Base-by-base conservation (phyloP, 2,888 invertebrate genomes). In the Polyploca ridens region DNA sequence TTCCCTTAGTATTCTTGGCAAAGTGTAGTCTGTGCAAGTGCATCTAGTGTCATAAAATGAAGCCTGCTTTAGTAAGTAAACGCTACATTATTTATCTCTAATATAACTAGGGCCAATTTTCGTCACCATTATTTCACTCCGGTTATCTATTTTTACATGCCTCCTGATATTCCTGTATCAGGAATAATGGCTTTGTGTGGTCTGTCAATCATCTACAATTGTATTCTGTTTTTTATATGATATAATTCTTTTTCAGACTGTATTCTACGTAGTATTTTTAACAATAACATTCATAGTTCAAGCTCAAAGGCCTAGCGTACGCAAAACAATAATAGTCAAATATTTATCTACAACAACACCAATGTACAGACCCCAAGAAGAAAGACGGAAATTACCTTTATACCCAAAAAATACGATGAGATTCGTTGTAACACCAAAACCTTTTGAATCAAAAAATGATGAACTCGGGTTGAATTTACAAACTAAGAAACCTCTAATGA, bases 321-420 rank as follows among this genome's bases (percentile, higher is more conserved):
- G 4, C 10, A 54, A 19, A 19, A 10, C 54, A 19, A 19, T 19
- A 54, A 54, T 19, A 19, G 19, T 3, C n/a, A 54, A 54, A 19
- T 19, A 54, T 19, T 6, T 54, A 10, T 19, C 16, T 16, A 3
- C 4, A 54, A 54, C 16, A 54, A 54, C 54, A 54, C 54, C 54
- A 10, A 54, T 54, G 19, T 54, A 54, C 19, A 49, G 8, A 16
- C 16, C 8, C 3, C 54, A 74, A 16, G 75, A 75, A 62, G 78
- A 81, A 41, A 65, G 76, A 33, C 70, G 70, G 33, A 76, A 71
- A 44, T 61, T 75, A 1, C 63, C 75, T 4, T 60, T 85, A 33
- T 84, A 84, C 63, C 83, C 85, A 0, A 86, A 74, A 58, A 78
- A 62, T n/a, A 67, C 64, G 4, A 70, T 69, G 6, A 83, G 81